These are phyloP conservation scores for Mus minutoides DNA, from an alignment of 2,797 vertebrate species.

Conservation along the genomic window DNA sequence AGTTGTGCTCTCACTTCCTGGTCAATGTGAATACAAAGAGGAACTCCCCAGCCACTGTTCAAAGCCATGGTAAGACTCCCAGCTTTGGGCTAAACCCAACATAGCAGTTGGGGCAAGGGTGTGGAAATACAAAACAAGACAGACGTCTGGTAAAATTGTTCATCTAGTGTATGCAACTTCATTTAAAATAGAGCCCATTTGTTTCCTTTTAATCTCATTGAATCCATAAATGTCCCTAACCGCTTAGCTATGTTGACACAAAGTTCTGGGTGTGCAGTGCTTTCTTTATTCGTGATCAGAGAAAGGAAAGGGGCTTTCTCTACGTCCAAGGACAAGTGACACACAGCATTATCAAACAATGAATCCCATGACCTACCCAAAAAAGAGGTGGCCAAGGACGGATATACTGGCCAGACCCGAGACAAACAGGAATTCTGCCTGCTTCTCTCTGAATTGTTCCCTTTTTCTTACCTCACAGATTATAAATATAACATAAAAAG, in stretches of 20 bases:
- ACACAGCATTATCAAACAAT: background rate
- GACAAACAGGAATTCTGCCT: background rate
- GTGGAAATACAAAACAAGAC: background rate
- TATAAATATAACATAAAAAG: background rate
- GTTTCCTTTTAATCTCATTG: slow-evolving; percentile 15
- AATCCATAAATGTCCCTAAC: background rate
- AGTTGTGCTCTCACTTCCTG: background rate
- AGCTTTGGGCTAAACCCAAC: background rate
- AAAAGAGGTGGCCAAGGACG: background rate
- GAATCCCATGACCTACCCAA: background rate
- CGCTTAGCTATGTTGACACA: background rate
- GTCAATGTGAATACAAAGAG: background rate
- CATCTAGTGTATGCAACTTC: background rate
- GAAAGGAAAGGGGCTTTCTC: background rate
- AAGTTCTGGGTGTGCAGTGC: background rate
- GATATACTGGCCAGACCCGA: background rate
- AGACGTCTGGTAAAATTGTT: background rate
- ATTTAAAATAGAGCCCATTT: background rate
- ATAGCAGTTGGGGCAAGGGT: background rate
- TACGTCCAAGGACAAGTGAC: background rate
- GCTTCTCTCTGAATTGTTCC: background rate
- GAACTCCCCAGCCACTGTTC: background rate
- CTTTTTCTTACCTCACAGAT: background rate
- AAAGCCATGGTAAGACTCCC: slow-evolving; percentile 6
- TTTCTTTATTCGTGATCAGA: background rate